Conservation (phyloP, 1,140 invertebrate genomes). For the Pentalonia nigronervosa region DNA sequence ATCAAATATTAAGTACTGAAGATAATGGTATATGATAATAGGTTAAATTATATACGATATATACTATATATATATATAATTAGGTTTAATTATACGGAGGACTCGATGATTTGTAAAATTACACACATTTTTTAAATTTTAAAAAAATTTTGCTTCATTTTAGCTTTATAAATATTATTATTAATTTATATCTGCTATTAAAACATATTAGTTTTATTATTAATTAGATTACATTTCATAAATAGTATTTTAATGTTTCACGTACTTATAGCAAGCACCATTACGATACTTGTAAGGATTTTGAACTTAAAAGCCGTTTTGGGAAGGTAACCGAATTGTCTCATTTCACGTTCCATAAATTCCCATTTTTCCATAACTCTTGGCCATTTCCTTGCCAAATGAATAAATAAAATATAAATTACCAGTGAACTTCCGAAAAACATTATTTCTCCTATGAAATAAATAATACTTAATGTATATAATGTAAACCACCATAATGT, state of each 20-base stretch:
- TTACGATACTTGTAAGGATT: conserved; percentile 64
- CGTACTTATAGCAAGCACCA: conserved; percentile 66
- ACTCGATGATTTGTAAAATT: not conserved
- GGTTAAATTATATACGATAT: no score
- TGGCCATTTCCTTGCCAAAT: conserved; percentile 67
- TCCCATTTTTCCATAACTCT: conserved; percentile 66
- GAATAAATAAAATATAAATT: conserved; percentile 64
- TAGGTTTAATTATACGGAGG: no score
- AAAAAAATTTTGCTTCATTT: no score
- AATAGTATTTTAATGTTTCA: conserved; percentile 22
- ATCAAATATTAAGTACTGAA: not conserved
- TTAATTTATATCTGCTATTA: not conserved
- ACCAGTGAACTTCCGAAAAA: conserved; percentile 59
- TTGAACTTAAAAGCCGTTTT: conserved; percentile 65
- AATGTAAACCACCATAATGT: not conserved
- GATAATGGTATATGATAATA: no score
- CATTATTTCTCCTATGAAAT: conserved; percentile 58
- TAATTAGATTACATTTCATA: not conserved
- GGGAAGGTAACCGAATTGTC: conserved; percentile 63
- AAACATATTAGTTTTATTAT: not conserved
- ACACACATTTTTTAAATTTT: no score
- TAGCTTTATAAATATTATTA: not conserved
- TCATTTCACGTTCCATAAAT: conserved; percentile 67
- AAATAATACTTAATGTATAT: not conserved
- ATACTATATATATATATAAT: no score